Conservation (phyloP, 2,888 invertebrate genomes). For the Microchrysa polita region DNA sequence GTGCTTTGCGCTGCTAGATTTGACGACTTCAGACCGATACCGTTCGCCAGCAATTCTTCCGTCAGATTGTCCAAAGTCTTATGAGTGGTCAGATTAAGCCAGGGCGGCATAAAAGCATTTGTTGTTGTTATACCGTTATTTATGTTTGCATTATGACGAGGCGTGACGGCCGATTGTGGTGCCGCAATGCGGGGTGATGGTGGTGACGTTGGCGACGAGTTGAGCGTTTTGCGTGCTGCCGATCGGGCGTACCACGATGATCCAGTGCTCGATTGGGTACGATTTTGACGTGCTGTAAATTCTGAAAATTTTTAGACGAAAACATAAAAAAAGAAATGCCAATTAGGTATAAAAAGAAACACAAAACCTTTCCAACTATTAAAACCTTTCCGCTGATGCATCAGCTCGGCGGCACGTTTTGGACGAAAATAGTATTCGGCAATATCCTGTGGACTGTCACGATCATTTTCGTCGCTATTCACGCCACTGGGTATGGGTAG, state of each 20-base stretch:
- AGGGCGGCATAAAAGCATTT: neutral
- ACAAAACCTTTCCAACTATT: slow-evolving; percentile 67
- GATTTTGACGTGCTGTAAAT: slow-evolving; percentile 18
- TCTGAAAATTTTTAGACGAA: slow-evolving; percentile 11
- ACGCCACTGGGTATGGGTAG: slow-evolving; percentile 63
- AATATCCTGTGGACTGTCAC: slow-evolving; percentile 64
- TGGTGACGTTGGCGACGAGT: slow-evolving; percentile 8
- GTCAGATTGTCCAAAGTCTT: slow-evolving; percentile 22
- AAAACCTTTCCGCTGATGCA: slow-evolving; percentile 68
- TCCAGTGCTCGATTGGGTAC: slow-evolving; percentile 3
- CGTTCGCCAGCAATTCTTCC: slow-evolving; percentile 18
- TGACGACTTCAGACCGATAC: slow-evolving; percentile 14
- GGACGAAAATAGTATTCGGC: slow-evolving; percentile 79
- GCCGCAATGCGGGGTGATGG: neutral
- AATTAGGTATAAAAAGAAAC: neutral
- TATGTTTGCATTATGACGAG: neutral
- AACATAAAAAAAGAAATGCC: neutral
- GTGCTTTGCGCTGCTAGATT: neutral
- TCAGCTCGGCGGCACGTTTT: slow-evolving; percentile 68
- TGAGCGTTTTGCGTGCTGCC: neutral
- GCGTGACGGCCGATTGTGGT: neutral
- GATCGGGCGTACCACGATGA: slow-evolving; percentile 8
- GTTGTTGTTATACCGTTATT: neutral
- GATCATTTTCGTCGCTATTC: neutral
- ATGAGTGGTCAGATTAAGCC: slow-evolving; percentile 2